These are phyloP conservation scores for Percopsis transmontana DNA, from an alignment of 2,113 vertebrate genomes.

Conservation along the genomic window DNA sequence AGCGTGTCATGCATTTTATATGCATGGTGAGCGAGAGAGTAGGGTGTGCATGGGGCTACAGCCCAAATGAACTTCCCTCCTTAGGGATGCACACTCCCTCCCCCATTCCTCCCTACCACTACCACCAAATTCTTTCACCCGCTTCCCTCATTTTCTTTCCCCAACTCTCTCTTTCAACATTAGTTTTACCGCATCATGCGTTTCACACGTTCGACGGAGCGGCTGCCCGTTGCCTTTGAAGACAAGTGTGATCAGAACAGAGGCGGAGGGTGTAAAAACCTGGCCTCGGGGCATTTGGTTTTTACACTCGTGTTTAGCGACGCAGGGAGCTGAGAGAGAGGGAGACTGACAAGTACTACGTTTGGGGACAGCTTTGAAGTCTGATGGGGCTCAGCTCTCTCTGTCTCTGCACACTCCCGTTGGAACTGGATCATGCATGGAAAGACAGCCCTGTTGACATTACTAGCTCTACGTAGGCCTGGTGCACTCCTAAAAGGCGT, in stretches of 20 bases:
- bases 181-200: conserved; percentile 76
- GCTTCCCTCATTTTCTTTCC: conserved; percentile 54
- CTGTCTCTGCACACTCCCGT: conserved; percentile 31
- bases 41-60: conserved; percentile 40
- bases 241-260: conserved; percentile 71
- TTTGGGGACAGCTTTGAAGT: conserved; percentile 80
- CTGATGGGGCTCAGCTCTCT: conserved; percentile 52
- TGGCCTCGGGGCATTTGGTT: conserved; percentile 66
- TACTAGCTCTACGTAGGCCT: conserved; percentile 7
- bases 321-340: conserved; percentile 47
- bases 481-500: conserved; percentile 34
- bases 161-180: conserved; percentile 69
- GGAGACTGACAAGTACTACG: conserved; percentile 68
- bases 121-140: conserved; percentile 38
- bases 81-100: conserved; percentile 39
- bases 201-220: conserved; percentile 70
- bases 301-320: conserved; percentile 66
- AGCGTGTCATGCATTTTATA: conserved; percentile 77
- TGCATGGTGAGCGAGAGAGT: conserved; percentile 60
- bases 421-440: conserved; percentile 11
- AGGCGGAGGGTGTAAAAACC: conserved; percentile 57
- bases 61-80: conserved; percentile 71
- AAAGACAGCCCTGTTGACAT: conserved; percentile 35
- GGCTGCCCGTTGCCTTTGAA: conserved; percentile 66
- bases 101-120: not conserved